A percentile compares a stretch with the other conserved stretches of the same genome.
These are phyloP conservation scores for Triplophysa yarkandensis DNA, from an alignment of 2,797 vertebrate species.

Conservation along the genomic window DNA sequence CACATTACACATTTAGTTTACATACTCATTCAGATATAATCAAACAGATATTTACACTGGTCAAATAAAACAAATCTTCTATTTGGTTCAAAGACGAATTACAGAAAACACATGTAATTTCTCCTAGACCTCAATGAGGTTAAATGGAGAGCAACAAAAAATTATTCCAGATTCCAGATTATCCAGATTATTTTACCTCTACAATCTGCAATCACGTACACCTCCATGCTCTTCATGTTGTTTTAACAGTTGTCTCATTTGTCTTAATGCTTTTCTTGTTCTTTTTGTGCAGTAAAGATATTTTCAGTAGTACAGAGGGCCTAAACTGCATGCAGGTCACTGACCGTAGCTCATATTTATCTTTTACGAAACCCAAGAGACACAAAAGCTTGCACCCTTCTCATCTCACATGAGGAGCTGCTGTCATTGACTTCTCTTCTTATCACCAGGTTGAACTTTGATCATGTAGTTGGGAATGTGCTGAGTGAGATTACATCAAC, in stretches of 20 bases:
- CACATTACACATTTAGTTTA: constrained; percentile 22
- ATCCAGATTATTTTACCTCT: too few relatives aligned
- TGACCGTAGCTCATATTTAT: not conserved
- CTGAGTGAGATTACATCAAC: constrained; percentile 69
- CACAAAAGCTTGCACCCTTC: constrained; percentile 29
- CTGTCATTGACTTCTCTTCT: constrained; percentile 56
- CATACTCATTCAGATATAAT: not conserved
- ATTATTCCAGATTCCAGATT: too few relatives aligned
- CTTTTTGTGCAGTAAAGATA: not conserved
- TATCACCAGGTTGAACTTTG: constrained; percentile 66
- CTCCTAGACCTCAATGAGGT: too few relatives aligned
- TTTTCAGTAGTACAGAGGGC: not conserved
- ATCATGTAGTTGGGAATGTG: constrained; percentile 58
- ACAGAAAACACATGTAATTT: too few relatives aligned
- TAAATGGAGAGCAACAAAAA: too few relatives aligned
- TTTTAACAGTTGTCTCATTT: not conserved
- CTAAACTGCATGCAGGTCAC: not conserved
- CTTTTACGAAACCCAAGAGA: not conserved
- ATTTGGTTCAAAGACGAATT: not conserved
- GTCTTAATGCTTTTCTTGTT: not conserved
- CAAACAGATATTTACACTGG: constrained; percentile 3
- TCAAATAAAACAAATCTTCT: not conserved
- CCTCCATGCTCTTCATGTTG: too few relatives aligned
- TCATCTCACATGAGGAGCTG: constrained; percentile 54
- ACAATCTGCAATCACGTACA: too few relatives aligned